Percentiles rank a stretch among this genome's conserved stretches.
These are phyloP conservation scores for Listronotus bonariensis DNA, from an alignment of 1,140 invertebrate genomes.

Conservation along the genomic window DNA sequence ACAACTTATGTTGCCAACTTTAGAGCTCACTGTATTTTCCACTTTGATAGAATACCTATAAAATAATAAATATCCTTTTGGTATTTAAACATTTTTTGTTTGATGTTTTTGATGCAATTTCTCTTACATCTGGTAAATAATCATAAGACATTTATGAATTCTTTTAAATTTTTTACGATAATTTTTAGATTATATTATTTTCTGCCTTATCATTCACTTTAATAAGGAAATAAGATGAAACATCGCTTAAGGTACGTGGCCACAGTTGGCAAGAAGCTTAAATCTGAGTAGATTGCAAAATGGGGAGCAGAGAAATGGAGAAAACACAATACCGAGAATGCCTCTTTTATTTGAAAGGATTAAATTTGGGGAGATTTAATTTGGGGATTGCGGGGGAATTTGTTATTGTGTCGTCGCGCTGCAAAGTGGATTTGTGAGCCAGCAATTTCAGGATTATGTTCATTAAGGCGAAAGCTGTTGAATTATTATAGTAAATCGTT, in stretches of 20 bases:
- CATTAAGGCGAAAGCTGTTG: conserved; percentile 15
- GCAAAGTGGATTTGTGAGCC: conserved; percentile 18
- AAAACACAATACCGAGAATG: conserved; percentile 9
- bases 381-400: conserved; percentile 15
- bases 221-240: conserved; percentile 7
- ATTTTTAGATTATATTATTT: too few species aligned
- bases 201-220: background rate
- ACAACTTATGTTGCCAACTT: too few species aligned
- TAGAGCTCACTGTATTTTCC: too few species aligned
- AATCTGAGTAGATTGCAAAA: conserved; percentile 7
- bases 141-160: too few species aligned
- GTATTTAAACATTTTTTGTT: too few species aligned
- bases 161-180: too few species aligned
- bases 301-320: conserved; percentile 1
- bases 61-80: too few species aligned
- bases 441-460: conserved; percentile 15
- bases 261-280: conserved; percentile 13
- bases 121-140: too few species aligned
- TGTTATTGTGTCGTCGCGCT: conserved; percentile 15
- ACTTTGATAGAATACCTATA: too few species aligned
- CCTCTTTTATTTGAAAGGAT: conserved; percentile 18
- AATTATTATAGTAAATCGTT: conserved; percentile 1
- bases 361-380: conserved; percentile 27
- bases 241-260: background rate
- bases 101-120: too few species aligned